Evolutionary conservation across 2,797 vertebrate genomes (phyloP).

Genomic region (Orientallactaga sibirica): DNA sequence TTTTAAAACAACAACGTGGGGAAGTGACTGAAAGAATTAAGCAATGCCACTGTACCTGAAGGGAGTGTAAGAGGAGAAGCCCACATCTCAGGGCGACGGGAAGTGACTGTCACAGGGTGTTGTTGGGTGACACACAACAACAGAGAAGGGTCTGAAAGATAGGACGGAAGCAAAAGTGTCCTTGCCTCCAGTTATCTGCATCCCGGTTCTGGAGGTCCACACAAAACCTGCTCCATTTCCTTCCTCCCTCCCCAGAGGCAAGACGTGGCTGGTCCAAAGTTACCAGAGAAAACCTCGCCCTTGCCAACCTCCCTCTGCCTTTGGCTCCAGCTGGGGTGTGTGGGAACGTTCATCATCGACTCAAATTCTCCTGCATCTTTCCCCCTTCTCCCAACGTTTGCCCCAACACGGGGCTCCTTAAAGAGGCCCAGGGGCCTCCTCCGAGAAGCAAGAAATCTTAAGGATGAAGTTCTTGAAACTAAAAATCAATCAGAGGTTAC

Average conservation of each 20-base stretch:
- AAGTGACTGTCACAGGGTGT: not conserved
- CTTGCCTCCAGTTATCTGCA: not conserved
- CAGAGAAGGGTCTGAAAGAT: not conserved
- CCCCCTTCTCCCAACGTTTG: not conserved
- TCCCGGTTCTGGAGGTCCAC: not conserved
- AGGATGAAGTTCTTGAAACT: not conserved
- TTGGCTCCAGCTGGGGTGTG: not conserved
- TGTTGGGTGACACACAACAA: too few relatives aligned
- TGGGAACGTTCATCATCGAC: too few relatives aligned
- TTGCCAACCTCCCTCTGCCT: not conserved
- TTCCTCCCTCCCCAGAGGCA: not conserved
- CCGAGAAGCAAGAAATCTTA: not conserved
- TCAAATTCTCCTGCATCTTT: not conserved
- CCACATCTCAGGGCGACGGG: not conserved
- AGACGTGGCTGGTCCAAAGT: not conserved
- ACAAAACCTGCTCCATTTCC: not conserved
- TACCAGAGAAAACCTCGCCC: not conserved
- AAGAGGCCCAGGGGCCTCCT: not conserved
- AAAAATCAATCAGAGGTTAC: not conserved
- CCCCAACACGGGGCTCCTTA: not conserved
- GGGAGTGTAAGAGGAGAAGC: not conserved
- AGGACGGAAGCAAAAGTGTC: not conserved
- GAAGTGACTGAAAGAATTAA: not conserved
- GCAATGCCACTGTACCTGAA: not conserved
- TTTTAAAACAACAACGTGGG: slow-evolving; percentile 15